phyloP scores from a whole-genome alignment of 2,797 vertebrate species.

The Tragelaphus oryx region DNA sequence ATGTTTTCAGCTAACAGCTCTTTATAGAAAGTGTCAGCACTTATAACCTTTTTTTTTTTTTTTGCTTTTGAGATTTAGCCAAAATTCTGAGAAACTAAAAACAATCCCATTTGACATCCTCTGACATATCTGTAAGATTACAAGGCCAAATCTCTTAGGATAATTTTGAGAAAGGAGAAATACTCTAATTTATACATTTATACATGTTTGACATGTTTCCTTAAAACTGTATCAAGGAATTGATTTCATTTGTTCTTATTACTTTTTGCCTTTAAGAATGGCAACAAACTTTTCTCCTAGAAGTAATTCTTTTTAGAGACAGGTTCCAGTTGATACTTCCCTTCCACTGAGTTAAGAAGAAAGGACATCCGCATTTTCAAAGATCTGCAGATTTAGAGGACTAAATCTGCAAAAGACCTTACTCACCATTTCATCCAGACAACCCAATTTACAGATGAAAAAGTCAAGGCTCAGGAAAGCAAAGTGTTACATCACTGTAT shows the following conservation, averaged over 20 bases:
- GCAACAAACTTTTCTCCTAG: neutral
- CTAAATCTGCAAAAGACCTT: neutral
- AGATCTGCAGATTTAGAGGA: neutral
- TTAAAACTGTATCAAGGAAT: neutral
- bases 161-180: slow-evolving; percentile 35
- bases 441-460: slow-evolving; percentile 15
- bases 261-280: neutral
- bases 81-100: slow-evolving; percentile 36
- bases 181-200: slow-evolving; percentile 18
- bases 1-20: neutral
- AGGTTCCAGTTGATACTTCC: neutral
- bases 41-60: neutral
- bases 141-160: neutral
- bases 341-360: neutral
- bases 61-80: neutral
- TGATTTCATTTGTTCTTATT: neutral
- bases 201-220: neutral
- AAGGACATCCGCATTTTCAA: slow-evolving; percentile 1
- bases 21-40: neutral
- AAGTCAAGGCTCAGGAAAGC: neutral
- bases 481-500: neutral
- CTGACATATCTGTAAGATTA: neutral
- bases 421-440: neutral
- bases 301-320: neutral
- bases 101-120: neutral